A percentile compares a stretch with the other conserved stretches of the same genome.
These are phyloP conservation scores for Antitype chi DNA, from an alignment of 2,888 invertebrate genomes.

Conservation along the genomic window DNA sequence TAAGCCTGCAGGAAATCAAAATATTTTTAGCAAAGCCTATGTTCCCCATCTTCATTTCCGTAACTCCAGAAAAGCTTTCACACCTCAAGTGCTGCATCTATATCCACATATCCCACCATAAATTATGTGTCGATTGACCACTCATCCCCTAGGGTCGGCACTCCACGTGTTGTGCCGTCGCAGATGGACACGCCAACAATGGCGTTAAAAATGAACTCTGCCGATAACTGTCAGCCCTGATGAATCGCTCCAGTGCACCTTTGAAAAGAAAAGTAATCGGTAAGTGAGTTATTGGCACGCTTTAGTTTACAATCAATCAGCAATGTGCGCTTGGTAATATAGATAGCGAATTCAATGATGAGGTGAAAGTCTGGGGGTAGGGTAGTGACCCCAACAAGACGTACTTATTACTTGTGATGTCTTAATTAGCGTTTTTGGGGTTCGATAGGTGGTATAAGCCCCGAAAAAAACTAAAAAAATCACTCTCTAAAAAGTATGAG, in stretches of 20 bases:
- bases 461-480: no score
- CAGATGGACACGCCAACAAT: conserved; percentile 83
- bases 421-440: neutral
- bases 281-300: conserved; percentile 66
- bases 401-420: no score
- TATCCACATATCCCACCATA: conserved; percentile 70
- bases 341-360: neutral
- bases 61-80: conserved; percentile 17
- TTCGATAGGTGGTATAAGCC: neutral
- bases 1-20: neutral
- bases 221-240: conserved; percentile 81
- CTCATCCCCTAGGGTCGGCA: conserved; percentile 74
- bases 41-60: conserved; percentile 1
- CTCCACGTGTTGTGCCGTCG: conserved; percentile 69
- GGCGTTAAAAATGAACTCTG: conserved; percentile 87
- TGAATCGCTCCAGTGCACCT: conserved; percentile 80
- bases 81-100: conserved; percentile 38
- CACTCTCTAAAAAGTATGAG: no score
- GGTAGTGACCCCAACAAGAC: no score
- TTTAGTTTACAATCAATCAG: conserved; percentile 62
- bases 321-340: neutral
- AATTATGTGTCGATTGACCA: conserved; percentile 83
- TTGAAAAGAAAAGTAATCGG: conserved; percentile 63
- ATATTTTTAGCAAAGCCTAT: neutral
- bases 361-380: no score